A percentile compares a stretch with the other conserved stretches of the same genome.
Evolutionary conservation across 2,888 invertebrate species (phyloP).

Genomic region (Priocnemis perturbator): DNA sequence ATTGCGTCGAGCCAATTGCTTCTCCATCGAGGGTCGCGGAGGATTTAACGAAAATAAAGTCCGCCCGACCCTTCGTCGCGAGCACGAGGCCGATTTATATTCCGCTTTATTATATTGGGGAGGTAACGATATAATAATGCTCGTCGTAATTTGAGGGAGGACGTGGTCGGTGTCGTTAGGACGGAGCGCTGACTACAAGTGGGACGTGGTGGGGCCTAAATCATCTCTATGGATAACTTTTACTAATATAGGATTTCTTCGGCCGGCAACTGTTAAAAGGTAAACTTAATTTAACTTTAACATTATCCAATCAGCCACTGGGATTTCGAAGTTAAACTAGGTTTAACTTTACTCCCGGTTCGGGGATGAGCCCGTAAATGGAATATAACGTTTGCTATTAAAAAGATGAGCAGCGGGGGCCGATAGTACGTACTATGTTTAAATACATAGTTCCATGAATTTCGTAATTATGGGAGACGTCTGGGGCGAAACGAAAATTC

Average conservation of each 20-base stretch:
- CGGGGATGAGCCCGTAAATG: conserved; percentile 4
- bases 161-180: no score
- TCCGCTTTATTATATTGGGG: no score
- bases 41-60: not conserved
- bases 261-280: conserved; percentile 15
- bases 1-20: not conserved
- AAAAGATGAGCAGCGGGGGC: conserved; percentile 3
- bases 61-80: no score
- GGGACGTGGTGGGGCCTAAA: not conserved
- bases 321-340: conserved; percentile 33
- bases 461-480: no score
- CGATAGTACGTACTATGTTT: not conserved
- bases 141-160: no score
- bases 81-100: no score
- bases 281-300: conserved; percentile 36
- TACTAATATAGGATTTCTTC: conserved; percentile 16
- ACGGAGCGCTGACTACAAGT: no score
- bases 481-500: no score
- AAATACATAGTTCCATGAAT: not conserved
- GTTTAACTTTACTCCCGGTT: conserved; percentile 25
- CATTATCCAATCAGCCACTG: conserved; percentile 21
- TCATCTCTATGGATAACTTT: conserved; percentile 6
- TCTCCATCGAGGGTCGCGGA: not conserved
- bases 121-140: no score
- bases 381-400: conserved; percentile 18